phyloP scores from a whole-genome alignment of 2,113 vertebrate genomes.

The Anthoscopus minutus region DNA sequence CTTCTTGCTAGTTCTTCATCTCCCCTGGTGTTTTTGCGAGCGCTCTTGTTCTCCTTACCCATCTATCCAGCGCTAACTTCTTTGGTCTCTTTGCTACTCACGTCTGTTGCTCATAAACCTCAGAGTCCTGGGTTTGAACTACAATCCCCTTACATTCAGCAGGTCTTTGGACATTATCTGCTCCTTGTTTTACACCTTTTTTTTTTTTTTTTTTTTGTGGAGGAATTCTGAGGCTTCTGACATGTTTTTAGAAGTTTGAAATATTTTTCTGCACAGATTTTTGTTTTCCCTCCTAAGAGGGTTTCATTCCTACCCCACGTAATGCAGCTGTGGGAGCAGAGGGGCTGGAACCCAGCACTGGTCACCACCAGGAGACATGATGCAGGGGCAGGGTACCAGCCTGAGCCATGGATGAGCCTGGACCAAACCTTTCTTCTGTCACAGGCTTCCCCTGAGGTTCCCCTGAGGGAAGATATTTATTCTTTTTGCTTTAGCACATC shows the following conservation, averaged over 20 bases:
- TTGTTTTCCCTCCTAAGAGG: neutral
- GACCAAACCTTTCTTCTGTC: neutral
- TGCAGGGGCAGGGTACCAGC: too few relatives aligned
- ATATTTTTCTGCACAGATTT: neutral
- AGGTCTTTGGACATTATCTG: neutral
- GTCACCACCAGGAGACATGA: neutral
- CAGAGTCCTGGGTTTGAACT: constrained; percentile 6
- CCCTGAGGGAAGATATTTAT: neutral
- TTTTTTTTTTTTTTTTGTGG: neutral
- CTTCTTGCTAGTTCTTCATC: constrained; percentile 14
- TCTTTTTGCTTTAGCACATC: neutral
- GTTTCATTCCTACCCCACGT: fast-evolving
- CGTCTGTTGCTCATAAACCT: neutral
- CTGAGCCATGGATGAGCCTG: fast-evolving
- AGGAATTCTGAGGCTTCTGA: neutral
- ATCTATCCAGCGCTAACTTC: neutral
- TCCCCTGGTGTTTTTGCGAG: constrained; percentile 17
- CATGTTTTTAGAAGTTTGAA: neutral
- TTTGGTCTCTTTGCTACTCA: constrained; percentile 3
- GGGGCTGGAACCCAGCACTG: neutral
- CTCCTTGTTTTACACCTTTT: neutral
- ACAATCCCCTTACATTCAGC: neutral
- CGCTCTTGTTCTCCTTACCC: neutral
- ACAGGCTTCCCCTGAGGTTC: neutral
- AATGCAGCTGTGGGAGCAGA: neutral